phyloP scores from a whole-genome alignment of 2,888 invertebrate genomes.

The Synergus itoensis region DNA sequence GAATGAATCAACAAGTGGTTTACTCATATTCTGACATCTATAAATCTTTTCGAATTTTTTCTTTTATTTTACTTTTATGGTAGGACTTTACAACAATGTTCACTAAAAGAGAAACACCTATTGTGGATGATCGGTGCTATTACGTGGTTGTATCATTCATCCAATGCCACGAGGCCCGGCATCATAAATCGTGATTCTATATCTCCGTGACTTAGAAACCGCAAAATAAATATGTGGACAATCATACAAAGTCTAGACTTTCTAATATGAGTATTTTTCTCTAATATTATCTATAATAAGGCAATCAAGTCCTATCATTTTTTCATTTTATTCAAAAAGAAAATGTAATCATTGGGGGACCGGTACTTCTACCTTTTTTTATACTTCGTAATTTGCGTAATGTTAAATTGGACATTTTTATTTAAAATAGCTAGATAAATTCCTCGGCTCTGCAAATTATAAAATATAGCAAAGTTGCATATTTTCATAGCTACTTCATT shows the following conservation, averaged over 20 bases:
- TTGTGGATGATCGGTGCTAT: constrained; percentile 20
- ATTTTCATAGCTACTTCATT: neutral
- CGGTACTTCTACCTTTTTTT: neutral
- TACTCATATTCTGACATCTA: neutral
- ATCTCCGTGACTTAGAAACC: constrained; percentile 3
- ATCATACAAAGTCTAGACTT: neutral
- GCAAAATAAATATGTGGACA: neutral
- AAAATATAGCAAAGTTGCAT: neutral
- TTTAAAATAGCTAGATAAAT: no score
- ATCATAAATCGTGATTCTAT: constrained; percentile 32
- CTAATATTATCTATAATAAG: neutral
- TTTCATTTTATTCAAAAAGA: neutral
- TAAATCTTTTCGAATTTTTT: neutral
- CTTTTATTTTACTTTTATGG: no score
- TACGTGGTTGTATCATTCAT: constrained; percentile 32
- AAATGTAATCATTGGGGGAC: neutral
- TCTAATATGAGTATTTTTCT: constrained; percentile 1
- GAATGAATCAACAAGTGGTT: neutral
- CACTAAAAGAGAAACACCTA: constrained; percentile 9
- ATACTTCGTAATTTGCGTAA: neutral
- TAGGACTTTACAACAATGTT: neutral
- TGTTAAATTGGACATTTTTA: no score
- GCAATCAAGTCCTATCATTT: constrained; percentile 2
- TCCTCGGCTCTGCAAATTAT: no score
- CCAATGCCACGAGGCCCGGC: constrained; percentile 31